A percentile compares a stretch with the other conserved stretches of the same genome.
phyloP scores from a whole-genome alignment of 2,888 invertebrate species.

The Dysmachus trigonus region DNA sequence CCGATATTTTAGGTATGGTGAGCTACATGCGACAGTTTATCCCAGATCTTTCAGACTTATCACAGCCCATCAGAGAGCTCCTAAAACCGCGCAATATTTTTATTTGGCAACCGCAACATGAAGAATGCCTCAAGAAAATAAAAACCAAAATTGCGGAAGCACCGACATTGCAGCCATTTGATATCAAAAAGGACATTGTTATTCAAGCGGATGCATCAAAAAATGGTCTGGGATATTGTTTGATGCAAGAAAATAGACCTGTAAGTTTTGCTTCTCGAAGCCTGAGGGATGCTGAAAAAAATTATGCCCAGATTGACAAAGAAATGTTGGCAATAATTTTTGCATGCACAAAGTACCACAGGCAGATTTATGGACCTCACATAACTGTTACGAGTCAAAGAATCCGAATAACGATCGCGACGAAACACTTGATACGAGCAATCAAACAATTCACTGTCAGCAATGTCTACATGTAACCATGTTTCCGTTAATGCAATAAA shows the following conservation, averaged over 20 bases:
- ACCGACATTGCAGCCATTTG: constrained; percentile 11
- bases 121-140: constrained; percentile 20
- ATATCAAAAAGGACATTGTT: constrained; percentile 38
- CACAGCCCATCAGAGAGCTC: constrained; percentile 39
- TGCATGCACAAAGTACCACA: constrained; percentile 51
- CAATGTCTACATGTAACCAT: no score
- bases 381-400: constrained; percentile 47
- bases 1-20: constrained; percentile 34
- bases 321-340: constrained; percentile 50
- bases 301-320: constrained; percentile 48
- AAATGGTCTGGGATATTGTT: constrained; percentile 48
- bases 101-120: constrained; percentile 32
- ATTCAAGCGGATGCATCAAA: constrained; percentile 47
- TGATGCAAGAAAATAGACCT: constrained; percentile 50
- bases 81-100: constrained; percentile 41
- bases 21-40: constrained; percentile 51
- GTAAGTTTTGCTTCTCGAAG: constrained; percentile 44
- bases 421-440: no score
- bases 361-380: constrained; percentile 51
- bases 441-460: no score
- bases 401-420: no score
- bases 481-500: no score
- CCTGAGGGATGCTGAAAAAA: constrained; percentile 45
- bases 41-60: constrained; percentile 46
- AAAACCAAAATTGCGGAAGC: constrained; percentile 40